These are phyloP conservation scores for Prenolepis imparis DNA, from an alignment of 2,888 invertebrate genomes.

Conservation along the genomic window DNA sequence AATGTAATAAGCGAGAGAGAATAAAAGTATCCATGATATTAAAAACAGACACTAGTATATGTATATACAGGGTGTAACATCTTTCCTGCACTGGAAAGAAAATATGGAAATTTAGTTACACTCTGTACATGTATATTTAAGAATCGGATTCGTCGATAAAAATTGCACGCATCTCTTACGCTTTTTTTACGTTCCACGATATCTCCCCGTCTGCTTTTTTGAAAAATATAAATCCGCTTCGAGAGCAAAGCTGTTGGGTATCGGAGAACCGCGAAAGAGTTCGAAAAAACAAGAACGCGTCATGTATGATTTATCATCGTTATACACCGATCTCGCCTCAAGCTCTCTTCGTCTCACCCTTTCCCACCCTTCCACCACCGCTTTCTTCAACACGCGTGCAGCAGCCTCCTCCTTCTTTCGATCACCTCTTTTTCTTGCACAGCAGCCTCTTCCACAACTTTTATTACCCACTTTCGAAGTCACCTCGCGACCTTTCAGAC, in stretches of 20 bases:
- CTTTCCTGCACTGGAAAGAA: too few relatives aligned
- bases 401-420: neutral
- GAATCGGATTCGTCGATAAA: neutral
- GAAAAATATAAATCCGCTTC: conserved; percentile 13
- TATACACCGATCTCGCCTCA: conserved; percentile 49
- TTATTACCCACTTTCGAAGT: conserved; percentile 75
- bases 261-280: conserved; percentile 12
- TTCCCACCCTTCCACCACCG: too few relatives aligned
- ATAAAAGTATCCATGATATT: conserved; percentile 11
- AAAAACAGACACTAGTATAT: neutral
- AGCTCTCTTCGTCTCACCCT: conserved; percentile 2
- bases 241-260: conserved; percentile 48
- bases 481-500: conserved; percentile 73
- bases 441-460: conserved; percentile 67
- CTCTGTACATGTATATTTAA: too few relatives aligned
- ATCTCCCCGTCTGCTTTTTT: neutral
- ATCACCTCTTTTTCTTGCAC: conserved; percentile 49
- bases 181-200: neutral
- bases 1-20: neutral
- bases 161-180: neutral
- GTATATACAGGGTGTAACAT: too few relatives aligned
- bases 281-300: conserved; percentile 67
- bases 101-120: too few relatives aligned
- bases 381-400: neutral
- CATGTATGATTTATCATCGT: conserved; percentile 72